Conservation (phyloP, 2,888 invertebrate species). For the Parascotia fuliginaria region DNA sequence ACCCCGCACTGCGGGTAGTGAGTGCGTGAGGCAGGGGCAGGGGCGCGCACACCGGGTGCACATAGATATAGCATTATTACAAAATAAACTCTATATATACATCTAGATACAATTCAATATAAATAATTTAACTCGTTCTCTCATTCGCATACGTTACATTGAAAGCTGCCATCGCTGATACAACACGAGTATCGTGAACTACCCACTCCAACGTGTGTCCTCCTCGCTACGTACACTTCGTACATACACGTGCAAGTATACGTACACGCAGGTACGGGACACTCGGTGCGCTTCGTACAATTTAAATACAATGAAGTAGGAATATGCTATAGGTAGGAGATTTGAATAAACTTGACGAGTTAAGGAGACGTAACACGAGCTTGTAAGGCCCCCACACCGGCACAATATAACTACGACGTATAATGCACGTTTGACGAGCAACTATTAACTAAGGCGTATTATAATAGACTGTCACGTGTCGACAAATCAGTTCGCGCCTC, state of each 20-base stretch:
- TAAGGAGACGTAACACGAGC: neutral
- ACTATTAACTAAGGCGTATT: neutral
- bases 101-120: slow-evolving; percentile 52
- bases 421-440: neutral
- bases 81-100: slow-evolving; percentile 67
- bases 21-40: slow-evolving; percentile 5
- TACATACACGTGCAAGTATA: no score
- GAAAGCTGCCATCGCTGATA: slow-evolving; percentile 27
- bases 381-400: neutral
- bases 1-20: no score
- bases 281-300: no score
- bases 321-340: neutral
- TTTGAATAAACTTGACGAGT: neutral
- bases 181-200: no score
- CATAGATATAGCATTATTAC: slow-evolving; percentile 53
- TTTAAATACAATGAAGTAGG: neutral
- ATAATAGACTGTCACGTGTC: neutral
- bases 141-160: slow-evolving; percentile 26
- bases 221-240: no score
- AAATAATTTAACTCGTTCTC: slow-evolving; percentile 49
- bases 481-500: no score
- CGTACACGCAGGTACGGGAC: no score
- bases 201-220: no score
- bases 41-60: slow-evolving; percentile 18
- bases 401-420: neutral